Evolutionary conservation across 2,888 invertebrate species (phyloP), one percentile per base, ranked within the genome.

Genomic region (Drosophila paucipuncta): DNA sequence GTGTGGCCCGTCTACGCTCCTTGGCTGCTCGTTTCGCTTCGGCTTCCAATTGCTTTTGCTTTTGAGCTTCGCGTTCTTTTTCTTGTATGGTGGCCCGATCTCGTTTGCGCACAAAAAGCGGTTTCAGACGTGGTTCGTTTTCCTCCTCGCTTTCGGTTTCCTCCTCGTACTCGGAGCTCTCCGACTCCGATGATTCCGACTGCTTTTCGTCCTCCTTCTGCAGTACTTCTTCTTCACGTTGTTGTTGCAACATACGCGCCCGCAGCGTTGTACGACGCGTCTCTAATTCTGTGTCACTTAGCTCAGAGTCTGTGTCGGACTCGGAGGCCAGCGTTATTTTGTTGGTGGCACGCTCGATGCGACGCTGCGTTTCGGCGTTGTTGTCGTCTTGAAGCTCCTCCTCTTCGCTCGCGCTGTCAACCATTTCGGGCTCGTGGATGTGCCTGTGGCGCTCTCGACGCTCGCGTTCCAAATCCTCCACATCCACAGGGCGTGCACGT

Each of bases 71-170:
- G 55, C 97, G 96, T 89, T 99, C 99, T 83, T 97, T 97, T 92
- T 99, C 99, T 82, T 98, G 97, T 25, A 99, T 97, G 0, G 99
- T 99, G 80, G 99, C 97, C 68, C 99, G 95, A 89, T 99, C 99
- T 68, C 96, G 96, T 84, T 98, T 98, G 76, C 97, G 94, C 0
- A 99, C 98, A 94, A 99, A 99, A 0, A 99, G 97, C 0, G 99
- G 99, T 91, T 99, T 99, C 11, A 99, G 95, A 66, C 99, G 94
- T 0, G 98, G 98, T 9, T 97, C 97, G 68, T 97, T 96, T 91
- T 98, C 98, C 92, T 97, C 97, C 92, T 98, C 97, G 69, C 97
- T 97, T 93, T 97, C 97, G 37, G 97, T 96, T 84, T 97, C 93
- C 52, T 94, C 97, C 86, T 98, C 97, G 91, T 97, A 97, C 82